These are phyloP conservation scores for Drosophila virilis DNA, from an alignment of 1,140 invertebrate genomes.

Conservation along the genomic window DNA sequence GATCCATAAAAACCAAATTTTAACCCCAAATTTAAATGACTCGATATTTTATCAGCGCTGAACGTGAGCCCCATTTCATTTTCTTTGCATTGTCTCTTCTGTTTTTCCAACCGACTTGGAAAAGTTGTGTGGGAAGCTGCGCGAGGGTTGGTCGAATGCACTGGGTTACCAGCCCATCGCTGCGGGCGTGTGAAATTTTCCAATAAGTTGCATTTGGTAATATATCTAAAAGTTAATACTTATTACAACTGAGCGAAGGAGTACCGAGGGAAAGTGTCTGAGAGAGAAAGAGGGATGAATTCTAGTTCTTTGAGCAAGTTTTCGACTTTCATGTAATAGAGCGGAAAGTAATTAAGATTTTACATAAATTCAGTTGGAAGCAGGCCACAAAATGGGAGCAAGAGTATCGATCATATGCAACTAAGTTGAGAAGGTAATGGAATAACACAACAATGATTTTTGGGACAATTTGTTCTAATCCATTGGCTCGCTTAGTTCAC, in stretches of 20 bases:
- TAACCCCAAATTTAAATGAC: constrained; percentile 63
- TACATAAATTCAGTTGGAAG: constrained; percentile 53
- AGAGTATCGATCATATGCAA: not conserved
- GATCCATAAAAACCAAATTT: constrained; percentile 14
- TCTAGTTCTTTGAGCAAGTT: constrained; percentile 9
- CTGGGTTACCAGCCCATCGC: not conserved
- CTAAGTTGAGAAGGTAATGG: too few species aligned
- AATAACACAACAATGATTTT: too few species aligned
- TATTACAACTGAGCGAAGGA: not conserved
- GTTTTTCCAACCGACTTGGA: not conserved
- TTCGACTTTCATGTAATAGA: constrained; percentile 54
- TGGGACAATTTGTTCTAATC: too few species aligned
- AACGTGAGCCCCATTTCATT: constrained; percentile 8
- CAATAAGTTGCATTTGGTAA: constrained; percentile 69
- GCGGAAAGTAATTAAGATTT: constrained; percentile 73
- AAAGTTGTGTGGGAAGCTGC: constrained; percentile 68
- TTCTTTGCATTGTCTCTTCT: constrained; percentile 5
- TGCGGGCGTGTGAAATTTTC: constrained; percentile 77
- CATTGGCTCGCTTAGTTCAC: too few species aligned
- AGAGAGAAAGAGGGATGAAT: not conserved
- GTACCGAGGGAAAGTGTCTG: not conserved
- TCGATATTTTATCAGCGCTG: constrained; percentile 44
- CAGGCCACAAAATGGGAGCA: constrained; percentile 9
- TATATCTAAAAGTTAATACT: constrained; percentile 16
- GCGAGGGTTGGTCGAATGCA: constrained; percentile 23